phyloP scores from a whole-genome alignment of 2,888 invertebrate species.

The Chydorus sphaericus region DNA sequence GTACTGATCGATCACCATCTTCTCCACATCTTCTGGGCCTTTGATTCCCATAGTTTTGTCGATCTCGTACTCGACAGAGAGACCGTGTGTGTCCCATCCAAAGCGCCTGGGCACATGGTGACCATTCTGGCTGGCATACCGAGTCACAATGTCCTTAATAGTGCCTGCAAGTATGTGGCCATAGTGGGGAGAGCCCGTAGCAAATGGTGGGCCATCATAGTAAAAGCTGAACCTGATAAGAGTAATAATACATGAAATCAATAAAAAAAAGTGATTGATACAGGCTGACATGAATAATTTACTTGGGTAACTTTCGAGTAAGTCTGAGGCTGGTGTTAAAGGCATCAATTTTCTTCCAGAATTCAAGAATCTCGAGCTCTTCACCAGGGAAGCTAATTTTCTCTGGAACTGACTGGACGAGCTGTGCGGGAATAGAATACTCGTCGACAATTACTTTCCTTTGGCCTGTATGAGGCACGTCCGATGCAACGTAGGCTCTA shows the following conservation, averaged over 20 bases:
- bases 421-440: too few relatives aligned
- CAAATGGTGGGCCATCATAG: constrained; percentile 99
- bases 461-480: too few relatives aligned
- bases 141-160: constrained; percentile 93
- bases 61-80: constrained; percentile 91
- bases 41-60: constrained; percentile 79
- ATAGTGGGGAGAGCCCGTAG: constrained; percentile 96
- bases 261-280: neutral
- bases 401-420: constrained; percentile 52
- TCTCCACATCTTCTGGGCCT: constrained; percentile 89
- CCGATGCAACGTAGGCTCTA: too few relatives aligned
- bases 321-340: constrained; percentile 77
- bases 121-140: constrained; percentile 87
- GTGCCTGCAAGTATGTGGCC: constrained; percentile 97
- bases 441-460: too few relatives aligned
- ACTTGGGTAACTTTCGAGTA: constrained; percentile 78
- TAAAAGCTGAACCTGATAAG: constrained; percentile 62
- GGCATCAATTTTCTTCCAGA: constrained; percentile 78
- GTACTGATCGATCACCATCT: constrained; percentile 91
- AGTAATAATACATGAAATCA: neutral
- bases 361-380: constrained; percentile 63
- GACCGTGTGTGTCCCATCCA: constrained; percentile 98
- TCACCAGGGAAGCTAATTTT: constrained; percentile 75
- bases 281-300: neutral
- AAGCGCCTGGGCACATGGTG: constrained; percentile 74